phyloP scores from a whole-genome alignment of 2,888 invertebrate genomes.

The Chaetogeoica ovagalla region DNA sequence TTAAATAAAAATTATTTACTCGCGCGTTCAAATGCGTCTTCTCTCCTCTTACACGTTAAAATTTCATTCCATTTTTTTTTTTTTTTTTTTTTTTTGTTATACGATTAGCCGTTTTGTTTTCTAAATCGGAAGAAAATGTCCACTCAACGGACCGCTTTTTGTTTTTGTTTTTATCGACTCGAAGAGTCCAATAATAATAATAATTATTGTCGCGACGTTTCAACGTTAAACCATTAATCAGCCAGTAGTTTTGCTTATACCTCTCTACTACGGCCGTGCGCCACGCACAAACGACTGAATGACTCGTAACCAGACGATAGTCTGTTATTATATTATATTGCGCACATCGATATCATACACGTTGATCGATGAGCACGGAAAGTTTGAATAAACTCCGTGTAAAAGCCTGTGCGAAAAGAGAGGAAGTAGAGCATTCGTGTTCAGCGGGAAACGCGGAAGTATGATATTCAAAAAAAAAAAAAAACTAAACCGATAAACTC shows the following conservation, averaged over 20 bases:
- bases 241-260: neutral
- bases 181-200: too few species aligned
- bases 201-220: conserved; percentile 35
- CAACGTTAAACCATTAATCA: conserved; percentile 30
- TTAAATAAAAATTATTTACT: too few species aligned
- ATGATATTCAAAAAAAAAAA: conserved; percentile 6
- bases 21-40: too few species aligned
- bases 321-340: too few species aligned
- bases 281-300: neutral
- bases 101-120: too few species aligned
- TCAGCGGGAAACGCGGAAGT: neutral
- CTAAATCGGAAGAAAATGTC: neutral
- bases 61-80: too few species aligned
- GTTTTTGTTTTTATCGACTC: neutral
- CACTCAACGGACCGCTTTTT: neutral
- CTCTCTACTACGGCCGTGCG: neutral
- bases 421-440: neutral
- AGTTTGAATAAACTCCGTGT: neutral
- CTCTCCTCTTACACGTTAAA: too few species aligned
- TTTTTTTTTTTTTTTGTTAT: too few species aligned
- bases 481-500: neutral
- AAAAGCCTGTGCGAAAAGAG: neutral
- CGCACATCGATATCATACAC: neutral
- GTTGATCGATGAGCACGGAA: conserved; percentile 22
- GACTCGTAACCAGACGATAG: neutral